Percentiles rank a stretch among this genome's conserved stretches.
phyloP scores from a whole-genome alignment of 1,140 invertebrate genomes.

The Anagrus nilaparvatae region DNA sequence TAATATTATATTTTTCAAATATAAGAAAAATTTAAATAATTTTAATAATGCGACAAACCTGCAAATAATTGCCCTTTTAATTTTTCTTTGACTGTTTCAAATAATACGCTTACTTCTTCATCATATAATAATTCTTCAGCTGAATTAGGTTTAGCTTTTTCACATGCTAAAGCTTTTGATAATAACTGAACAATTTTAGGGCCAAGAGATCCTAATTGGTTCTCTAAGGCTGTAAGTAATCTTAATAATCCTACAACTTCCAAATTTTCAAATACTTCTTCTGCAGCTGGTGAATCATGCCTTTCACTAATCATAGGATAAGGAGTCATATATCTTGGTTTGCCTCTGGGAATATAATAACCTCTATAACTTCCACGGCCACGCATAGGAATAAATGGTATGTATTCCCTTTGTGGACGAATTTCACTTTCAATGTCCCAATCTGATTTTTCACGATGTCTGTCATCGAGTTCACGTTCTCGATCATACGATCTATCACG shows the following conservation, averaged over 20 bases:
- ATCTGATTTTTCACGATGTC: neutral
- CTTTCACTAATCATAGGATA: conserved; percentile 32
- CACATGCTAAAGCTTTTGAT: conserved; percentile 62
- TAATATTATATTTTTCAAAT: no score
- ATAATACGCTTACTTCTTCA: conserved; percentile 58
- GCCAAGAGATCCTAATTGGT: conserved; percentile 67
- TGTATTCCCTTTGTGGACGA: no score
- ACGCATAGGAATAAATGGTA: no score
- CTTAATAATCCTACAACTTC: conserved; percentile 58
- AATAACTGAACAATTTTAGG: conserved; percentile 65
- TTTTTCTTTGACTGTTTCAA: conserved; percentile 78
- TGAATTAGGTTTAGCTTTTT: conserved; percentile 61
- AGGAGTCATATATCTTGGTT: conserved; percentile 29
- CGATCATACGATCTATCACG: conserved; percentile 3
- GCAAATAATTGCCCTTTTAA: conserved; percentile 70
- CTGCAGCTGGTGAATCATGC: conserved; percentile 26
- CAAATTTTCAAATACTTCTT: conserved; percentile 31
- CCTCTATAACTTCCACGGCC: conserved; percentile 30
- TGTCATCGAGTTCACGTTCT: neutral
- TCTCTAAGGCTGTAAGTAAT: conserved; percentile 66
- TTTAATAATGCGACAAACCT: conserved; percentile 44
- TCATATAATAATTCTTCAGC: conserved; percentile 61
- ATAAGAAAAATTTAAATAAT: no score
- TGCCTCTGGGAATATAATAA: conserved; percentile 19
- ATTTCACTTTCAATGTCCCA: no score